Conservation (phyloP, 1,140 invertebrate genomes). For the Caenorhabditis tropicalis region DNA sequence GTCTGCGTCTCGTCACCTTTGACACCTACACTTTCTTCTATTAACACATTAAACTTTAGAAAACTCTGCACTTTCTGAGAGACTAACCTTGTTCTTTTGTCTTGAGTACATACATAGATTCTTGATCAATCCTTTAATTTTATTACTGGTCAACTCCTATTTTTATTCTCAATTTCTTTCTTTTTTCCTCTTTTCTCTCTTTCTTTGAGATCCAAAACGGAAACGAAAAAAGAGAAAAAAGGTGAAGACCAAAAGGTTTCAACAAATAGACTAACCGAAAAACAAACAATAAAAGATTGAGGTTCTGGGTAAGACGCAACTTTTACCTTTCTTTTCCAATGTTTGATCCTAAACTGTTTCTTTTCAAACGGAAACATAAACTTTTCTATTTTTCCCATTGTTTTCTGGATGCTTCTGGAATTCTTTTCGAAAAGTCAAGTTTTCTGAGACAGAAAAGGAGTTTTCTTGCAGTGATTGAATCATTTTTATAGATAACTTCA, state of each 20-base stretch:
- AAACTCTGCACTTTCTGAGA: neutral
- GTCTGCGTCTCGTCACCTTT: neutral
- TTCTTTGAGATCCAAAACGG: neutral
- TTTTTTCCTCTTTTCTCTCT: neutral
- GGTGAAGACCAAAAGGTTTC: constrained; percentile 22
- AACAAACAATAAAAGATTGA: constrained; percentile 23
- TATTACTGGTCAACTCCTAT: too few species aligned
- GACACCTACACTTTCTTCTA: neutral
- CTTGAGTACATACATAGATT: too few species aligned
- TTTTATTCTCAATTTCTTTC: neutral
- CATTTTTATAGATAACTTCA: too few species aligned
- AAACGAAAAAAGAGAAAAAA: neutral
- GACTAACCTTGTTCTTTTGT: too few species aligned
- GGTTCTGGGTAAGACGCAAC: constrained; percentile 6
- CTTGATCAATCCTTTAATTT: neutral
- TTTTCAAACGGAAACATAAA: too few species aligned
- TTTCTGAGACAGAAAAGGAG: too few species aligned
- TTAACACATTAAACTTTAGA: neutral
- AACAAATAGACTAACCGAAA: constrained; percentile 24
- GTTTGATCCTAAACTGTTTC: neutral
- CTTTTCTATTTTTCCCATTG: too few species aligned
- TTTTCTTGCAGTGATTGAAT: too few species aligned
- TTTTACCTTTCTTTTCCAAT: neutral
- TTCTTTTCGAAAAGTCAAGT: too few species aligned
- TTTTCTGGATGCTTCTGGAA: too few species aligned